These are phyloP conservation scores for Stenodema calcarata DNA, from an alignment of 2,888 invertebrate species.

Conservation along the genomic window DNA sequence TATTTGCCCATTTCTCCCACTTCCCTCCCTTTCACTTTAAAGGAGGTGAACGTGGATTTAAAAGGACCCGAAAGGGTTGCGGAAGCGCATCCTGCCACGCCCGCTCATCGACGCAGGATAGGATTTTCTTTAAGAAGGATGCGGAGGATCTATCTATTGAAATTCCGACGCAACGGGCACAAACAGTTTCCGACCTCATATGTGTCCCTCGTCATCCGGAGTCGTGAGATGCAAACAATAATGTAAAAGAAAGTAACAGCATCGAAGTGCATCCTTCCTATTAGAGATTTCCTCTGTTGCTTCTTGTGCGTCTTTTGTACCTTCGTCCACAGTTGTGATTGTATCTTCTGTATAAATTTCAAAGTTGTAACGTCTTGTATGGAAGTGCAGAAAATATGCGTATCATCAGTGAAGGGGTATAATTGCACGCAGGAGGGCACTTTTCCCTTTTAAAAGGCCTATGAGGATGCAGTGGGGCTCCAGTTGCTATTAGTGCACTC, in stretches of 20 bases:
- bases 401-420: too few relatives aligned
- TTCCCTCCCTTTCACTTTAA: background rate
- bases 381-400: too few relatives aligned
- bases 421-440: too few relatives aligned
- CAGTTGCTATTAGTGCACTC: too few relatives aligned
- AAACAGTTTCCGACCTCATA: background rate
- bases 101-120: background rate
- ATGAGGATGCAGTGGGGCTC: too few relatives aligned
- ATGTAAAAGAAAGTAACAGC: too few relatives aligned
- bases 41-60: background rate
- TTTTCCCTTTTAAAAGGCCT: too few relatives aligned
- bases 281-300: background rate
- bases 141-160: background rate
- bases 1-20: background rate
- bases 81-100: conserved; percentile 6
- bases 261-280: background rate
- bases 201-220: background rate
- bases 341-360: too few relatives aligned
- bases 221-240: background rate
- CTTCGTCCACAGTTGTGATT: too few relatives aligned
- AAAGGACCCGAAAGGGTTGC: background rate
- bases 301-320: background rate
- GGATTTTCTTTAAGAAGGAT: background rate
- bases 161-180: background rate
- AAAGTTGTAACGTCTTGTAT: too few relatives aligned